Evolutionary conservation across 2,888 invertebrate species (phyloP), one percentile per base, ranked within the genome.

Genomic region (Agrotis exclamationis): DNA sequence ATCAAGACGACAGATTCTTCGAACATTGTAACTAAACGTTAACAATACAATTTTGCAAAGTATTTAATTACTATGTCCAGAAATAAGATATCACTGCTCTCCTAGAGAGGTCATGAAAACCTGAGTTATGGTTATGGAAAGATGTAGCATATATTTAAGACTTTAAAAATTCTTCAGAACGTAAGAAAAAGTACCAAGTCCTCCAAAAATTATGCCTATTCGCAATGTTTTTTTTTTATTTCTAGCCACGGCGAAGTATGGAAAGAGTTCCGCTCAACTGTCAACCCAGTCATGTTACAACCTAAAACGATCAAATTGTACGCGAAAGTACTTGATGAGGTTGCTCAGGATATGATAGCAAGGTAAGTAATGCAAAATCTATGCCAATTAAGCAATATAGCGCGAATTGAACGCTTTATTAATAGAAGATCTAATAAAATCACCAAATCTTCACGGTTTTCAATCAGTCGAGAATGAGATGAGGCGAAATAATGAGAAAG

Each of bases 261-360:
- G 98, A 97, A 97, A 90, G 94, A 97, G 74, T 97, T 98, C 79
- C 96, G 98, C 58, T 97, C 97, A 11, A 97, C 97, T 79, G 98
- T 98, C 0, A 98, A 98, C 87, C 97, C 98, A 79, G 97, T 98
- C 18, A 97, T 98, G 97, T 93, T 98, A 85, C 97, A 98, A 87
- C 97, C 98, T 0, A 97, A 97, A 84, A 97, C 97, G 0, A 97
- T 98, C 0, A 97, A 97, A 85, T 96, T 97, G 83, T 98, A 98
- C 87, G 93, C 97, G 2, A 92, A 94, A 11, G 96, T 96, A 9
- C 97, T 98, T 60, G 97, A 97, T 86, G 96, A 97, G 79, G 97
- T 98, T 0, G 97, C 97, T 1, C 89, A 95, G 53, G 97, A 97
- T 72, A 97, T 98, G 92, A 93, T 98, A 11, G 75, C 93, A 79